These are phyloP conservation scores for Bombyx mori DNA, from an alignment of 1,140 invertebrate genomes.

Conservation along the genomic window DNA sequence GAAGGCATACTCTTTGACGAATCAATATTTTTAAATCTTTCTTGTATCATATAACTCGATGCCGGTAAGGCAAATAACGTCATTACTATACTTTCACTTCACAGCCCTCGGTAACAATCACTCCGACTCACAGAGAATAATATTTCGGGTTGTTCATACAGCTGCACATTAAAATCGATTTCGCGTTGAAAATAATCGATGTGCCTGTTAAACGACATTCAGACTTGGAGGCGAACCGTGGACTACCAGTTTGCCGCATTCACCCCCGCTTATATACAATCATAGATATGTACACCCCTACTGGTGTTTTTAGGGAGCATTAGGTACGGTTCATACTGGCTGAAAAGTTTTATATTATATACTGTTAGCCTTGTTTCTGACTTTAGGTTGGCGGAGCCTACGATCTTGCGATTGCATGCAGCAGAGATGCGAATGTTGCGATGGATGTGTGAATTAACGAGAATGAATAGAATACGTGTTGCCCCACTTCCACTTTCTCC, in stretches of 20 bases:
- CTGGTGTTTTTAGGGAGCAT: slow-evolving; percentile 30
- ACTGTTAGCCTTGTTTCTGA: too few relatives aligned
- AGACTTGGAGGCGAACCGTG: slow-evolving; percentile 35
- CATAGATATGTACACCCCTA: slow-evolving; percentile 28
- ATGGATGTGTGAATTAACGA: too few relatives aligned
- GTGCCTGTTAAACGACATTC: slow-evolving; percentile 54
- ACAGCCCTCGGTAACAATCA: slow-evolving; percentile 40
- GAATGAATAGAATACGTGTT: too few relatives aligned
- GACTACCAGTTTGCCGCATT: slow-evolving; percentile 44
- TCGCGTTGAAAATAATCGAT: slow-evolving; percentile 23
- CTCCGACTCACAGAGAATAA: slow-evolving; percentile 27
- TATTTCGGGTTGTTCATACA: slow-evolving; percentile 42
- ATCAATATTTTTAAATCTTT: slow-evolving; percentile 57
- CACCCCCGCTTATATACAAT: slow-evolving; percentile 33
- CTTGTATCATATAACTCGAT: slow-evolving; percentile 59
- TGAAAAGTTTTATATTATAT: not conserved
- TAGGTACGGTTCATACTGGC: slow-evolving; percentile 23
- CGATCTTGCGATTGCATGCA: too few relatives aligned
- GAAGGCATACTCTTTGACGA: slow-evolving; percentile 54
- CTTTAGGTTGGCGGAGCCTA: too few relatives aligned
- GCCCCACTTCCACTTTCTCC: too few relatives aligned
- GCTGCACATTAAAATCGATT: slow-evolving; percentile 40
- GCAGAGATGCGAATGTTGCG: too few relatives aligned
- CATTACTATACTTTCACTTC: slow-evolving; percentile 57
- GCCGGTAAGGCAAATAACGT: slow-evolving; percentile 62